These are phyloP conservation scores for Brachionus rotundiformis DNA, from an alignment of 1,140 invertebrate genomes.

Conservation along the genomic window DNA sequence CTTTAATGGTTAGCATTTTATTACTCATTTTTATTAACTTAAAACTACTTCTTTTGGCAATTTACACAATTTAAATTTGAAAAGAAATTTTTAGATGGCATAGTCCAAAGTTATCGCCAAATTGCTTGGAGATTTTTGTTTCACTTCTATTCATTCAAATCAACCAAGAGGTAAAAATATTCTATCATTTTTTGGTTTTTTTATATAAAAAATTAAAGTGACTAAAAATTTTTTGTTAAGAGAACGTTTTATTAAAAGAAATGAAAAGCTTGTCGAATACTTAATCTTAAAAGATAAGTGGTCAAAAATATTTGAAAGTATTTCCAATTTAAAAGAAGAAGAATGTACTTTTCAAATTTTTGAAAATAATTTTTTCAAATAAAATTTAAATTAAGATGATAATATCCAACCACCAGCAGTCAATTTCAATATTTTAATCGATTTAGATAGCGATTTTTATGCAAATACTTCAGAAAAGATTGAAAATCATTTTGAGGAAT, in stretches of 20 bases:
- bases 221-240: neutral
- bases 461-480: too few species aligned
- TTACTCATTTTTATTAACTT: too few species aligned
- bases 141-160: slow-evolving; percentile 39
- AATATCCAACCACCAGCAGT: neutral
- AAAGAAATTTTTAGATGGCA: slow-evolving; percentile 36
- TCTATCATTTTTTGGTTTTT: too few species aligned
- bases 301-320: slow-evolving; percentile 18
- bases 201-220: neutral
- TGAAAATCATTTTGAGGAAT: slow-evolving; percentile 21
- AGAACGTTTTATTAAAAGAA: slow-evolving; percentile 39
- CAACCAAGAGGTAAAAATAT: slow-evolving; percentile 22
- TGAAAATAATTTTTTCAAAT: neutral
- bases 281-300: slow-evolving; percentile 20
- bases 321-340: neutral
- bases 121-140: slow-evolving; percentile 46
- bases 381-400: slow-evolving; percentile 11
- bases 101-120: neutral
- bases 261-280: slow-evolving; percentile 36
- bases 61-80: neutral
- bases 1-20: slow-evolving; percentile 4
- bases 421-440: neutral
- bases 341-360: slow-evolving; percentile 11
- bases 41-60: too few species aligned
- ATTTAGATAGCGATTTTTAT: neutral